Percentiles rank a stretch among this genome's conserved stretches.
These are phyloP conservation scores for Tragopan temminckii DNA, from an alignment of 2,797 vertebrate species.

Conservation along the genomic window DNA sequence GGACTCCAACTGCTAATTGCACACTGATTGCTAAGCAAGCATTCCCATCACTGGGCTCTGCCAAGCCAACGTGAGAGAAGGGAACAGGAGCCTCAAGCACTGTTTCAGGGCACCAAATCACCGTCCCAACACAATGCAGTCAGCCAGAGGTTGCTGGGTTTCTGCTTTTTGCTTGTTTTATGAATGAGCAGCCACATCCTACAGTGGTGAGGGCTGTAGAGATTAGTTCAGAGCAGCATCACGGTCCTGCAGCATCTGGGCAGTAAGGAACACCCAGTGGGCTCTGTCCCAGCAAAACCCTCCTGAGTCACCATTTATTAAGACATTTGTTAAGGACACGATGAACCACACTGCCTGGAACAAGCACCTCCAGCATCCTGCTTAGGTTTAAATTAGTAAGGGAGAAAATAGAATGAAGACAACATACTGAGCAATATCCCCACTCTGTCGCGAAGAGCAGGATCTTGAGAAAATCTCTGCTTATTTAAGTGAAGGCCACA, in stretches of 20 bases:
- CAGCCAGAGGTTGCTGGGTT: background rate
- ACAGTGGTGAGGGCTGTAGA: background rate
- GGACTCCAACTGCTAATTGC: background rate
- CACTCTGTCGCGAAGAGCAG: fast-evolving
- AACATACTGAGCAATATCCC: fast-evolving
- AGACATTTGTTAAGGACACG: background rate
- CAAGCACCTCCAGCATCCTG: background rate
- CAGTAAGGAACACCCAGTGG: background rate
- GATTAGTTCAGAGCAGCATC: background rate
- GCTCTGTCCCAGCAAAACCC: background rate
- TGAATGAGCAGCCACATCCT: background rate
- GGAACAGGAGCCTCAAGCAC: fast-evolving
- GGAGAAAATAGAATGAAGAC: fast-evolving
- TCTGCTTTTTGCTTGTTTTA: background rate
- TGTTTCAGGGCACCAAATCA: background rate
- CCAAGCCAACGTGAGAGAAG: background rate
- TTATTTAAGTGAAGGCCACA: background rate
- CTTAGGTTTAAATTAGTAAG: background rate
- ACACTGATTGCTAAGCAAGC: background rate
- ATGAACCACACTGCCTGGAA: background rate
- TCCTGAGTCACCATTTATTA: background rate
- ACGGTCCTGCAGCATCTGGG: background rate
- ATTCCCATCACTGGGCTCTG: fast-evolving
- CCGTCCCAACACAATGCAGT: background rate
- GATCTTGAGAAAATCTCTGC: background rate